Percentiles rank a stretch among this genome's conserved stretches.
phyloP scores from a whole-genome alignment of 2,797 vertebrate genomes.

The Gymnothorax reevesii region DNA sequence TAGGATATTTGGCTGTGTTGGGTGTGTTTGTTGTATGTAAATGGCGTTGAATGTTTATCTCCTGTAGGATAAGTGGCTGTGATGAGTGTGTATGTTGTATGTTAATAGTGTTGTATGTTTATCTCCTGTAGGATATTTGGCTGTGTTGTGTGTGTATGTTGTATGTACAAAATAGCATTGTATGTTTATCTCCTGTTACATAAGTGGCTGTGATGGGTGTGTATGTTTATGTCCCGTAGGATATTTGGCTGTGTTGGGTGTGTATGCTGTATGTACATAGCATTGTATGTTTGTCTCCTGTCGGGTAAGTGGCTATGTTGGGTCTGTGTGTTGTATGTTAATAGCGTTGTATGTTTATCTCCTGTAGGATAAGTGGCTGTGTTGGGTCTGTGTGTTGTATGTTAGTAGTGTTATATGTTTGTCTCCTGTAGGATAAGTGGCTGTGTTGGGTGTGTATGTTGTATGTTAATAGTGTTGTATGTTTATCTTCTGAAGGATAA shows the following conservation, averaged over 20 bases:
- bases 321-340: background rate
- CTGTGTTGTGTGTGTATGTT: background rate
- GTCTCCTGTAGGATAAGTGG: too few relatives aligned
- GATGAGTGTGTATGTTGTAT: background rate
- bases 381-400: background rate
- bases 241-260: background rate
- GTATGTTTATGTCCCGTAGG: background rate
- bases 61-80: too few relatives aligned
- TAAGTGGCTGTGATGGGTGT: too few relatives aligned
- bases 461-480: background rate
- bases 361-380: background rate
- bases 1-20: background rate
- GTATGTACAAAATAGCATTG: background rate
- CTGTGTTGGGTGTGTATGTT: background rate
- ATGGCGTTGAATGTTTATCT: background rate
- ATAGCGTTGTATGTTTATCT: background rate
- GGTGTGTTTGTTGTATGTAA: background rate
- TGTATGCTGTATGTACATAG: background rate
- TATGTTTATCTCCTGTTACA: too few relatives aligned
- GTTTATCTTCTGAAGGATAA: background rate
- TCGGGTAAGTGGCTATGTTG: too few relatives aligned
- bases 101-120: background rate
- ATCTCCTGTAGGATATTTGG: background rate
- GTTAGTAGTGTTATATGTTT: background rate
- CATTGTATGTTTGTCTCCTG: background rate